phyloP scores from a whole-genome alignment of 2,797 vertebrate species.

The Helicolenus hilgendorfi region DNA sequence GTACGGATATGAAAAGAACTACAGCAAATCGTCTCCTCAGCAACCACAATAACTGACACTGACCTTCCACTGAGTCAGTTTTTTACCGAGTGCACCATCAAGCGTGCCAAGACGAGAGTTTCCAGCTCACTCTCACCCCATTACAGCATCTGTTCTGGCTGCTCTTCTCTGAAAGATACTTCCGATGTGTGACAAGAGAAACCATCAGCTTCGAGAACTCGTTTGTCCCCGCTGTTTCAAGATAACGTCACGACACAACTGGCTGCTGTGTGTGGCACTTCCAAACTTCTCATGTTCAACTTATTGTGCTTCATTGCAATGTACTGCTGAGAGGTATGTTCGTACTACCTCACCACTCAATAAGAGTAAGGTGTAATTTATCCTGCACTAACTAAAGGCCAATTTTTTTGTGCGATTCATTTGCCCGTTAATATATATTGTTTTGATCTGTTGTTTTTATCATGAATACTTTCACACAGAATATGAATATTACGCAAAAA shows the following conservation, averaged over 20 bases:
- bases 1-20: background rate
- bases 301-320: no score
- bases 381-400: background rate
- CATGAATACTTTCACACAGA: no score
- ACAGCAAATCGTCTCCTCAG: background rate
- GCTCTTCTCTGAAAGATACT: constrained; percentile 8
- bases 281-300: background rate
- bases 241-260: background rate
- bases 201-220: background rate
- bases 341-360: background rate
- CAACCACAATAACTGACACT: constrained; percentile 1
- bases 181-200: background rate
- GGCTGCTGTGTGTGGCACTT: background rate
- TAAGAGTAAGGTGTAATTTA: background rate
- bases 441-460: background rate
- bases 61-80: constrained; percentile 35
- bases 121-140: constrained; percentile 18
- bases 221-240: background rate
- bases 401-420: no score
- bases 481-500: no score
- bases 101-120: constrained; percentile 6
- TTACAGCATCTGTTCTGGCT: constrained; percentile 10
- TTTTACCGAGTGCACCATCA: constrained; percentile 10
- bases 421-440: no score
- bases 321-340: background rate